phyloP scores from a whole-genome alignment of 2,888 invertebrate genomes.

The Tetragnatha montana region DNA sequence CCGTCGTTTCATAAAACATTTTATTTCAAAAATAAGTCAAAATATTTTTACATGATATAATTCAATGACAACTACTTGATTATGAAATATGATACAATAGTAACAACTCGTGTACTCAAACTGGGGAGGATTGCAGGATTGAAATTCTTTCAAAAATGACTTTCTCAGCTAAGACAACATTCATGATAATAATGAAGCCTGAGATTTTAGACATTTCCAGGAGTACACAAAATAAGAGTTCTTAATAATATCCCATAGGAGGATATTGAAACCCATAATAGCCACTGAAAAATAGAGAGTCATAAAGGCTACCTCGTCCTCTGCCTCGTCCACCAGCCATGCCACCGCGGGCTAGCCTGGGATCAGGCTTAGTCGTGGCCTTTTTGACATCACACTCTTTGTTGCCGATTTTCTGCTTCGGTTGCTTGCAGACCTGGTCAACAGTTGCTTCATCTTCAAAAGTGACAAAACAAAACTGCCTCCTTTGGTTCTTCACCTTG shows the following conservation, averaged over 20 bases:
- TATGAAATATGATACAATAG: too few species aligned
- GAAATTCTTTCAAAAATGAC: too few species aligned
- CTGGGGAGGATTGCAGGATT: too few species aligned
- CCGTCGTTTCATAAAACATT: too few species aligned
- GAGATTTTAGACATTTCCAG: not conserved
- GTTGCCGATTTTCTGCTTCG: constrained; percentile 93
- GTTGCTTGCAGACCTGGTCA: constrained; percentile 91
- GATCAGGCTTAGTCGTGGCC: constrained; percentile 83
- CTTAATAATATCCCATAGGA: not conserved
- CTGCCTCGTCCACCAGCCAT: constrained; percentile 78
- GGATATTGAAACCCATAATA: not conserved
- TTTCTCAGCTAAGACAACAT: too few species aligned
- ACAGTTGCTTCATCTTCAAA: constrained; percentile 97
- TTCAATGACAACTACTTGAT: too few species aligned
- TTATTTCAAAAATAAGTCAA: too few species aligned
- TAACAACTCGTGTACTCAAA: too few species aligned
- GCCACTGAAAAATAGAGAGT: not conserved
- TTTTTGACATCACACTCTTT: constrained; percentile 97
- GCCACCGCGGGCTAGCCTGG: constrained; percentile 67
- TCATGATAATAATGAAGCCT: not conserved
- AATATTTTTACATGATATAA: too few species aligned
- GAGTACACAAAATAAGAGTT: not conserved
- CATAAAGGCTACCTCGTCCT: constrained; percentile 73
- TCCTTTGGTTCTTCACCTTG: constrained; percentile 96
- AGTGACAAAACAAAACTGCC: constrained; percentile 98